Evolutionary conservation across 53 echinoderm and acorn worm genomes (phyloP), one percentile per base, ranked within the genome.

Genomic region (Glandiceps talaboti): DNA sequence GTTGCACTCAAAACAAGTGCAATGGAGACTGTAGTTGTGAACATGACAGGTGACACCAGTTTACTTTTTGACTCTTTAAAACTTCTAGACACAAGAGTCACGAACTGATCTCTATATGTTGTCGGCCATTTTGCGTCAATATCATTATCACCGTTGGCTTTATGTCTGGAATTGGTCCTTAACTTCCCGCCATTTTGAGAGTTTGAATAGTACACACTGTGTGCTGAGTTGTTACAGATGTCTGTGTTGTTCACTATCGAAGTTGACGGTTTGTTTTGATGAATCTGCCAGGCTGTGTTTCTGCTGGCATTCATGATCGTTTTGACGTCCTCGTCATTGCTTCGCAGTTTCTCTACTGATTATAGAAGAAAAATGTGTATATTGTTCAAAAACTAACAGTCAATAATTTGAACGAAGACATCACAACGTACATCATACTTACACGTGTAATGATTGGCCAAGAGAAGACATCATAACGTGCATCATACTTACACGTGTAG

Each of bases 1-100:
- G 91, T 81, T 1, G 87, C 79, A 0, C 94, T 91, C 0, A 91
- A 85, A 1, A 94, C 80, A 20, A 92, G 75, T 1, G 89, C 91
- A 29, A 92, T 73, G 0, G 87, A 85, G 14, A 89, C 76, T 45
- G 87, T 87, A 27, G 89, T 84, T 6, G 87, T 77, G 0, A 91
- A 27, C 79, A 87, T 85, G 27, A 94, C 77, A 32, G 85, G 79
- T n/a, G 91, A 89, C 27, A 94, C 77, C 82, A 92, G 81, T 33
- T 87, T 73, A 14, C 64, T 81, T 14, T 89, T 79, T 45, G 92
- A 89, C 80, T 92, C 89, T 45, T 79, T 86, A 73, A 94, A 94
- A 84, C 87, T 89, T 20, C 94, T 83, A 14, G 78, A 31, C 27
- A 90, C 87, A 14, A 94, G 82, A 0, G 80, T 82, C 33, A 14